Evolutionary conservation across 2,888 invertebrate genomes (phyloP).

Genomic region (Cryptocephalus moraei): DNA sequence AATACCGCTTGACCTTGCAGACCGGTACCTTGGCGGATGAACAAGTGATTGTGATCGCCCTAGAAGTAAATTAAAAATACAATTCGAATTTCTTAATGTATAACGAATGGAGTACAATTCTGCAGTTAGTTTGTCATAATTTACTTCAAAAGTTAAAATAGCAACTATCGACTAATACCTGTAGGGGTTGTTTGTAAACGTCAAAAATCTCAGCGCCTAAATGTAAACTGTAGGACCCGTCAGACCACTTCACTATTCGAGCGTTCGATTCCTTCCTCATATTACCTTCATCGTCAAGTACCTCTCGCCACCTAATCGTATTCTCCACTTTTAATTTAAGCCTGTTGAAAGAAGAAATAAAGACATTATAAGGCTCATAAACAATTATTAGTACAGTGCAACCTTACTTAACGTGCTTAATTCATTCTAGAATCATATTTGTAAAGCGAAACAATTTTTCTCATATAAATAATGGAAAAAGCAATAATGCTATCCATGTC

Average conservation of each 20-base stretch:
- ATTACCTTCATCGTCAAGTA: conserved; percentile 71
- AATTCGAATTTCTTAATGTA: background rate
- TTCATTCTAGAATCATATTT: no score
- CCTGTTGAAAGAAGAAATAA: conserved; percentile 37
- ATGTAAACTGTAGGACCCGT: conserved; percentile 94
- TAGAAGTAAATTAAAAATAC: conserved; percentile 23
- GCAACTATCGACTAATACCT: conserved; percentile 38
- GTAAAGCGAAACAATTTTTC: no score
- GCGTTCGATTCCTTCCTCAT: conserved; percentile 87
- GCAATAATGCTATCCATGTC: no score
- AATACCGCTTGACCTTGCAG: conserved; percentile 96
- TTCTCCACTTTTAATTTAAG: conserved; percentile 92
- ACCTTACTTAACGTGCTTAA: no score
- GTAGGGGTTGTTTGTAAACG: conserved; percentile 86
- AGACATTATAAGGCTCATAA: no score
- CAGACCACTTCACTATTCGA: conserved; percentile 93
- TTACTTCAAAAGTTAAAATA: no score
- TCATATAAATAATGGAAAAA: no score
- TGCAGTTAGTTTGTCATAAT: background rate
- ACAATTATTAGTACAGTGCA: no score
- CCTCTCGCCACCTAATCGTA: conserved; percentile 90
- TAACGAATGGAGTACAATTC: background rate
- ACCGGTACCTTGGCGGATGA: conserved; percentile 96
- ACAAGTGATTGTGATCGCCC: conserved; percentile 96
- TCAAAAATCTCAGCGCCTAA: conserved; percentile 97